These are phyloP conservation scores for Pempheris klunzingeri DNA, from an alignment of 2,797 vertebrate species.

Conservation along the genomic window DNA sequence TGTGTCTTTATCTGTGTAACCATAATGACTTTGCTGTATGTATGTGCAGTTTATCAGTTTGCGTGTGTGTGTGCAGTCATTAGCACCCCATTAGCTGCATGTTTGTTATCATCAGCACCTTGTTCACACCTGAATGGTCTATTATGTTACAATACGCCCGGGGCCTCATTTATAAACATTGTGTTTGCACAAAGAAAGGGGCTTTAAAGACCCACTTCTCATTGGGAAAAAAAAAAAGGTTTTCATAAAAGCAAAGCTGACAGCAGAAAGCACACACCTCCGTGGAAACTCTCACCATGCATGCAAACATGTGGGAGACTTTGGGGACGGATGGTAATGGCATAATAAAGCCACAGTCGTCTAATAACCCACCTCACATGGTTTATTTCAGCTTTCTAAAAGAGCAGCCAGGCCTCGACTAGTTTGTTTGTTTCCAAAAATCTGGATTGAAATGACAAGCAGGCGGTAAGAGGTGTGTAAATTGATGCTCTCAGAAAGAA, in stretches of 20 bases:
- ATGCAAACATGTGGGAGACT: constrained; percentile 28
- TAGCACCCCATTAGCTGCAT: constrained; percentile 50
- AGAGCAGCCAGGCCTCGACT: background rate
- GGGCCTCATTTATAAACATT: constrained; percentile 48
- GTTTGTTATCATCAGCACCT: constrained; percentile 46
- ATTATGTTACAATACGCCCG: background rate
- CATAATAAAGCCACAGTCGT: constrained; percentile 41
- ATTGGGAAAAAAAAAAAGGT: constrained; percentile 1
- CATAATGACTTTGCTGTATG: background rate
- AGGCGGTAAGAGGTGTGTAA: constrained; percentile 14
- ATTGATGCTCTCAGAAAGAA: constrained; percentile 23
- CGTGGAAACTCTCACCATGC: constrained; percentile 39
- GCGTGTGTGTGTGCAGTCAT: constrained; percentile 33
- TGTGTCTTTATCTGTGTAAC: background rate
- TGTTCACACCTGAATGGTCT: constrained; percentile 52
- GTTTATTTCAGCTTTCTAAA: constrained; percentile 16
- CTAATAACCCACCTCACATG: constrained; percentile 24
- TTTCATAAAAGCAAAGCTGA: constrained; percentile 31
- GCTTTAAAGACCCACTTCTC: constrained; percentile 26
- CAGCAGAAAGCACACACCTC: constrained; percentile 15
- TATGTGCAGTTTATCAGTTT: background rate
- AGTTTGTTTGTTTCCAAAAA: constrained; percentile 32
- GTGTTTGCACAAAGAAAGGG: constrained; percentile 14
- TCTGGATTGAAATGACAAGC: constrained; percentile 14
- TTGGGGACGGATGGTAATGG: constrained; percentile 16